phyloP scores from a whole-genome alignment of 2,888 invertebrate genomes.

The Drosophila dives region DNA sequence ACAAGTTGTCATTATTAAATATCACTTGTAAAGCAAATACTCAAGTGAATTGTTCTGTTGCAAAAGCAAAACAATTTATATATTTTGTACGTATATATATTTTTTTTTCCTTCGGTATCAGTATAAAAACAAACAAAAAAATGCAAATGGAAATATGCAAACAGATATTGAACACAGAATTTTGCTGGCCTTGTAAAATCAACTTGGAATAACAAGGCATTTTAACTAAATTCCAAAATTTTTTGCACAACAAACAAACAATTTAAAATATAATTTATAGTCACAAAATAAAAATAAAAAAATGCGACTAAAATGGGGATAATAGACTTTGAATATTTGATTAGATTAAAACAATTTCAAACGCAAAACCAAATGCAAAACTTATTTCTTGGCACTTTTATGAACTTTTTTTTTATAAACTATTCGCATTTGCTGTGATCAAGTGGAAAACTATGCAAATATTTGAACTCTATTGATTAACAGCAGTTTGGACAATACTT shows the following conservation, averaged over 20 bases:
- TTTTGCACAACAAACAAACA: background rate
- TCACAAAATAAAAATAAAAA: too few species aligned
- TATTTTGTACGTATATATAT: too few species aligned
- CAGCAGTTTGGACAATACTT: background rate
- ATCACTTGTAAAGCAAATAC: too few species aligned
- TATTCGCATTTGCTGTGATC: background rate
- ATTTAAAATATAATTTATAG: too few species aligned
- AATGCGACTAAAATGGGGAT: too few species aligned
- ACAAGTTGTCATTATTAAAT: too few species aligned
- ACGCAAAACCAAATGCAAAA: background rate
- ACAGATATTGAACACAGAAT: background rate
- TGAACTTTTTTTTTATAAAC: constrained; percentile 24
- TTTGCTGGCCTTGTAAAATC: background rate
- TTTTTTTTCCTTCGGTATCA: too few species aligned
- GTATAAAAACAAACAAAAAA: constrained; percentile 5
- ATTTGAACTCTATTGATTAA: background rate
- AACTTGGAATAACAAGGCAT: background rate
- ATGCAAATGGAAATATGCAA: background rate
- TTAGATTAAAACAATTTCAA: background rate
- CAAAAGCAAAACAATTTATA: too few species aligned
- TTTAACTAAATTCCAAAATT: background rate
- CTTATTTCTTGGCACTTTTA: constrained; percentile 1
- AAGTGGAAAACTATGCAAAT: constrained; percentile 12
- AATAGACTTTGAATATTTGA: background rate
- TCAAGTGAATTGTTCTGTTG: too few species aligned